Base-by-base conservation (phyloP, 2,797 vertebrate genomes). In the Neosilurus hyrtlii region DNA sequence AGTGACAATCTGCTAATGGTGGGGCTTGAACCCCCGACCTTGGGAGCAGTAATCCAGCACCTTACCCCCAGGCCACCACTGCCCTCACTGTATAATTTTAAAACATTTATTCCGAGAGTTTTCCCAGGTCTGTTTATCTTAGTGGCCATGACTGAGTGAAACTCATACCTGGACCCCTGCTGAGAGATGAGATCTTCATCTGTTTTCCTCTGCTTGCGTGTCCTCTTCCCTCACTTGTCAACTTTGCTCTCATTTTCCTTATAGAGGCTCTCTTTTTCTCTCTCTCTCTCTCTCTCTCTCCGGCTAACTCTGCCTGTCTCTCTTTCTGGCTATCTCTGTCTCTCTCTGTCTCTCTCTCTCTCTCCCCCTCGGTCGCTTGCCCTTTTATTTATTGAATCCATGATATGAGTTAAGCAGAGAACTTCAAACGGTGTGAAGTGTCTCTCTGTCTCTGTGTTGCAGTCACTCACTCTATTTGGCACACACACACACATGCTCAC, bases 321-420 rank as follows among this genome's bases (percentile, higher is more conserved):
- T 30, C 30, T 30, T 30, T 30, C 30, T 30, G 30, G 30, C 30
- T 30, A 30, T 30, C 30, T 30, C 30, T 30, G 1, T 30, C 30
- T 30, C 30, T 30, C 30, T 30, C 30, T 30, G 30, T 30, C 30
- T 85, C 51, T 85, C 81, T 86, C 81, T 54, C 73, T 63, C 26
- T 65, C 66, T 79, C 82, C 84, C 63, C 2, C 30, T 30, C 2
- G 1, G 30, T 30, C 30, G 30, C 30, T 85, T 81, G 83, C 82
- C 51, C 54, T 76, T 49, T 24, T 66, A 81, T 85, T 90, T 90
- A 91, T 93, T 88, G 94, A 94, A 94, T 94, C 92, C 94, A 90
- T 93, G 88, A 94, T 93, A 93, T 90, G 93, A 94, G 92, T 90
- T 94, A 94, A 93, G 91, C 87, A 87, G 87, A 89, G 88, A 90